Evolutionary conservation across 2,797 vertebrate genomes (phyloP).

Genomic region (Eulemur albifrons): DNA sequence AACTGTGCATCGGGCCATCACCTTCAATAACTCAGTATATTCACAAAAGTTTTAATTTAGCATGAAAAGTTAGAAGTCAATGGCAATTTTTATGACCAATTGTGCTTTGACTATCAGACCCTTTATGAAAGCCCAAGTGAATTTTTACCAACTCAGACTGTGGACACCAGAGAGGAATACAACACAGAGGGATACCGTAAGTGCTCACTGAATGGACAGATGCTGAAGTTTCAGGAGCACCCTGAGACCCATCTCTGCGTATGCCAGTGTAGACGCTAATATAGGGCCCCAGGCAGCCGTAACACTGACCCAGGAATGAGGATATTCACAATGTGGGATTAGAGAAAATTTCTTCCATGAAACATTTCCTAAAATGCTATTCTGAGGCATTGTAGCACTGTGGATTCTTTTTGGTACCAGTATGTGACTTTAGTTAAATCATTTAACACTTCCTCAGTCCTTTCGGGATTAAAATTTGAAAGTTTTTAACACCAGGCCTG

Average conservation of each 20-base stretch:
- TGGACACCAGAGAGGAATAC: not conserved
- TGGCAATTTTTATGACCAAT: not conserved
- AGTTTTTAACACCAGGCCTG: not conserved
- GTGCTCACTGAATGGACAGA: not conserved
- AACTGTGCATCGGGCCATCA: not conserved
- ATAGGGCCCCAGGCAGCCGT: accelerated
- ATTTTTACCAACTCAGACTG: not conserved
- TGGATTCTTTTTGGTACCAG: not conserved
- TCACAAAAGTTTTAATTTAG: not conserved
- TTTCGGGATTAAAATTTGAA: not conserved
- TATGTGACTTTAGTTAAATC: not conserved
- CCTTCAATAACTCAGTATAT: not conserved
- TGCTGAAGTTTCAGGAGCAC: not conserved
- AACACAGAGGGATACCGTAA: not conserved
- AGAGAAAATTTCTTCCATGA: not conserved
- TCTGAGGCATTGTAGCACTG: not conserved
- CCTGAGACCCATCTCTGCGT: not conserved
- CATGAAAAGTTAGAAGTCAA: not conserved
- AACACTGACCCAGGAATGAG: not conserved
- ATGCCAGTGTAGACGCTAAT: not conserved
- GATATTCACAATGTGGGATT: not conserved
- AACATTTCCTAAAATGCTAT: not conserved
- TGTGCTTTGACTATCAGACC: not conserved
- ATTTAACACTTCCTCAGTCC: not conserved
- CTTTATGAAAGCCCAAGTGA: not conserved